phyloP scores from a whole-genome alignment of 2,113 vertebrate species.

The Cyrtonyx montezumae region DNA sequence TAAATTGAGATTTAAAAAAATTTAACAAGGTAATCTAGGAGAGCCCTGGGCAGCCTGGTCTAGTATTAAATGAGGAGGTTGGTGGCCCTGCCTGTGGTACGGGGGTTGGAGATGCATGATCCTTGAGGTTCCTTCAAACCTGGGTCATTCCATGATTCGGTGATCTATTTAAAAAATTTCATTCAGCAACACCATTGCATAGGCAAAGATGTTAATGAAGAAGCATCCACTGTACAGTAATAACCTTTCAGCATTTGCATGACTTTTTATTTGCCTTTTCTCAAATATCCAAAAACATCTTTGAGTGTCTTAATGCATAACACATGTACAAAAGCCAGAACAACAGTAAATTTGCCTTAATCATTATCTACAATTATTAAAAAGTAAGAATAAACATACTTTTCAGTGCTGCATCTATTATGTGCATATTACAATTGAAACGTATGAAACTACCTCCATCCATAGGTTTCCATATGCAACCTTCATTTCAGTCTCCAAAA shows the following conservation, averaged over 20 bases:
- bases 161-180: neutral
- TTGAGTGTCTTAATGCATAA: neutral
- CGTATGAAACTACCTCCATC: constrained; percentile 82
- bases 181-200: neutral
- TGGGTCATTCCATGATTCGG: too few species aligned
- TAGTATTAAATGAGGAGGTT: too few species aligned
- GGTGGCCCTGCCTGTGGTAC: too few species aligned
- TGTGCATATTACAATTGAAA: neutral
- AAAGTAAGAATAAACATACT: neutral
- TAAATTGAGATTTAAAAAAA: neutral
- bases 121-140: too few species aligned
- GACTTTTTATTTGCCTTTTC: neutral
- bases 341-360: neutral
- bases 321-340: neutral
- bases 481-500: constrained; percentile 93
- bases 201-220: neutral
- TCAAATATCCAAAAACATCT: neutral
- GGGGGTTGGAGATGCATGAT: too few species aligned
- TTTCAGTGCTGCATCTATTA: neutral
- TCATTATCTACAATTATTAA: neutral
- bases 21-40: neutral
- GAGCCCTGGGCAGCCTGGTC: too few species aligned
- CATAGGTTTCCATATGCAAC: constrained; percentile 86
- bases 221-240: neutral
- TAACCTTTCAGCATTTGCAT: neutral